phyloP scores from a whole-genome alignment of 2,113 vertebrate genomes.

The Tapirus terrestris region DNA sequence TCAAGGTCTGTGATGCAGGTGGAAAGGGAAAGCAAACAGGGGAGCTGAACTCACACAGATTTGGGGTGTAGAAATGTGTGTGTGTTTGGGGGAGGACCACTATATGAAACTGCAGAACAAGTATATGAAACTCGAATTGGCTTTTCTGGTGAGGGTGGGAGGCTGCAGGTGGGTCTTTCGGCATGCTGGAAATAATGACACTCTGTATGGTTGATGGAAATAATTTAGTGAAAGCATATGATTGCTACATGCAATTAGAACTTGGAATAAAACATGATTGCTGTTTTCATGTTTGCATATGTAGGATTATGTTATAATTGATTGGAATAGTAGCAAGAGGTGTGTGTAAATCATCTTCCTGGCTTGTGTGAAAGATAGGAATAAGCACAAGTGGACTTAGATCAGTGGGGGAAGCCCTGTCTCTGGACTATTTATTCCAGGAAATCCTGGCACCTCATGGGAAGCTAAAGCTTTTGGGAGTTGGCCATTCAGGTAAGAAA shows the following conservation, averaged over 20 bases:
- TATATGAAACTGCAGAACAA: not conserved
- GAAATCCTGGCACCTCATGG: conserved; percentile 9
- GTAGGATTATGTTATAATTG: conserved; percentile 75
- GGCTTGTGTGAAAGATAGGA: conserved; percentile 47
- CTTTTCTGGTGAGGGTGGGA: not conserved
- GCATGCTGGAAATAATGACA: conserved; percentile 18
- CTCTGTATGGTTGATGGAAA: conserved; percentile 56
- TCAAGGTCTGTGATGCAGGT: not conserved
- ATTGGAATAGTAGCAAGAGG: conserved; percentile 70
- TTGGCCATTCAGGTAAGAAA: conserved; percentile 42
- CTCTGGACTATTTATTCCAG: conserved; percentile 3
- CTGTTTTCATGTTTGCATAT: conserved; percentile 79
- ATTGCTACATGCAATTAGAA: conserved; percentile 75
- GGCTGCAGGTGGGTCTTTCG: conserved; percentile 65
- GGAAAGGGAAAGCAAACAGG: not conserved
- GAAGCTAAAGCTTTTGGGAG: conserved; percentile 4
- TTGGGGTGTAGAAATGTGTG: not conserved
- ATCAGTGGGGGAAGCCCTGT: not conserved
- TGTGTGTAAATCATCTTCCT: conserved; percentile 68
- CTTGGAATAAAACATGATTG: conserved; percentile 74
- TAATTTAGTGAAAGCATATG: conserved; percentile 71
- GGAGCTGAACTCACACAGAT: not conserved
- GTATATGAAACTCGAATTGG: not conserved
- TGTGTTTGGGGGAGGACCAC: not conserved
- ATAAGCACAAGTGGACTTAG: not conserved